Evolutionary conservation across 64 coral and sea anemone genomes (phyloP), one percentile per base, ranked within the genome.

Genomic region (Pocillopora verrucosa): DNA sequence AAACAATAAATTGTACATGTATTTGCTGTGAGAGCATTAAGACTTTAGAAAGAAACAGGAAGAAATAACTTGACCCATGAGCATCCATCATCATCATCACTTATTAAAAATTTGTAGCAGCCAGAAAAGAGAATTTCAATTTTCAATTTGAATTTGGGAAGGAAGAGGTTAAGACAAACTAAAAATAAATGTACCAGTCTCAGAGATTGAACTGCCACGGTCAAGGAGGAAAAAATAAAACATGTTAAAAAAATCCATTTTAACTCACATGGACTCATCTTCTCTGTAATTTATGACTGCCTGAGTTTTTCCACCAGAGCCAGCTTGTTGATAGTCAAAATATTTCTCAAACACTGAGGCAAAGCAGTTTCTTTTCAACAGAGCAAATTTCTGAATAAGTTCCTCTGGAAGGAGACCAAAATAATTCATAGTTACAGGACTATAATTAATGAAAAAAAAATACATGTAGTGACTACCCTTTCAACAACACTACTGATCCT

Each of bases 321-420:
- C 95, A 51, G 89, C 69, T 72, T 74, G 88, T 82, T 97, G 95
- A 87, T 91, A 93, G 57, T 93, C 95, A 96, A 96, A 96, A 67
- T 97, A 97, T 56, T 93, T 97, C 77, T 91, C 95, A 94, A 97
- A 97, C 34, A 94, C 95, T 59, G 95, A 97, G 51, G 95, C 95
- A 91, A 97, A 97, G 74, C 95, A 97, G 88, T 97, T 97, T 68
- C 95, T 90, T 38, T 96, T 96, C 69, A 96, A 59, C 69, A 96
- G 56, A 6, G 91, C 82, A 86, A 95, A 76, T 62, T 95, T 99
- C 85, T 86, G 88, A 45, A 99, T 89, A 37, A 99, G 74, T 56
- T 93, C 79, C 59, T 91, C 97, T 99, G 91, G 59, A 70, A 88
- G 73, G 5, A 79, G 16, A 13, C 67, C n/a, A 2, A 70, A 70